Conservation (phyloP, 2,797 vertebrate genomes). For the Siniperca undulata region DNA sequence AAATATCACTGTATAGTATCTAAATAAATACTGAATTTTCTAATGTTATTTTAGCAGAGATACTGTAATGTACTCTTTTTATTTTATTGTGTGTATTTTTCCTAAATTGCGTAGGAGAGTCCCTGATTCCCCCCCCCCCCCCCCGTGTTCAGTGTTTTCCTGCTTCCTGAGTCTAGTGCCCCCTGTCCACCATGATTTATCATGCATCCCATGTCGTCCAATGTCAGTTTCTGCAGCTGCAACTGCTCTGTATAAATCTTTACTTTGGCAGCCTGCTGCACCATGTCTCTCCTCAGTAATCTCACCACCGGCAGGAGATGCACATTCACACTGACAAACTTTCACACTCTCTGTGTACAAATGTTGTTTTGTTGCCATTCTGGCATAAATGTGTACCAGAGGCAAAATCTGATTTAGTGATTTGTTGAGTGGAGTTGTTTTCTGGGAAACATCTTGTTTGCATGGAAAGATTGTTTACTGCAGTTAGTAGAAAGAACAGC, state of each 20-base stretch:
- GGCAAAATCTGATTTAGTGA: constrained; percentile 68
- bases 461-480: constrained; percentile 71
- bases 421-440: constrained; percentile 59
- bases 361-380: constrained; percentile 66
- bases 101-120: constrained; percentile 29
- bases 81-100: constrained; percentile 5
- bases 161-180: constrained; percentile 78
- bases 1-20: not conserved
- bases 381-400: constrained; percentile 53
- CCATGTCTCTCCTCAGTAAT: constrained; percentile 76
- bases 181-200: constrained; percentile 85
- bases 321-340: constrained; percentile 76
- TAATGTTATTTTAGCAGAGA: not conserved
- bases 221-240: constrained; percentile 85
- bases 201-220: constrained; percentile 81
- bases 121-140: constrained; percentile 43
- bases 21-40: not conserved
- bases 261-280: constrained; percentile 80
- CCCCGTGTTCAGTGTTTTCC: constrained; percentile 71
- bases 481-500: constrained; percentile 53
- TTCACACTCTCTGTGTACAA: constrained; percentile 67
- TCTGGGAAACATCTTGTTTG: constrained; percentile 75
- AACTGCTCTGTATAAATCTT: constrained; percentile 87
- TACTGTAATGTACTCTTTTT: not conserved
- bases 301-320: constrained; percentile 74